A percentile compares a stretch with the other conserved stretches of the same genome.
Evolutionary conservation across 2,888 invertebrate species (phyloP).

Genomic region (Nomada ruficornis): DNA sequence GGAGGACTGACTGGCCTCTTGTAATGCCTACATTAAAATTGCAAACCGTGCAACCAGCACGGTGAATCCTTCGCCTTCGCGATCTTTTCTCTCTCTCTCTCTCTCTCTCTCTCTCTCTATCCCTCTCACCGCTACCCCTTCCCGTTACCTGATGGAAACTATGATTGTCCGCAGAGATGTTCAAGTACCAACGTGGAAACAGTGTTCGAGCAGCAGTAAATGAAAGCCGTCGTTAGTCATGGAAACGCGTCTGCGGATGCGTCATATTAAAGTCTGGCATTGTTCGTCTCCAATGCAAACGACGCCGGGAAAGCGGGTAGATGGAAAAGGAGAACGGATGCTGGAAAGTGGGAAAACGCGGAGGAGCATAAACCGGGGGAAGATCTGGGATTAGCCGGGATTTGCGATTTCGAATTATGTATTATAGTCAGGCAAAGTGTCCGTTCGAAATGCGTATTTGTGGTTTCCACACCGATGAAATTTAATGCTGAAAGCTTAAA

Average conservation of each 20-base stretch:
- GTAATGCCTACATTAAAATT: conserved; percentile 80
- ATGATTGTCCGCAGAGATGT: conserved; percentile 64
- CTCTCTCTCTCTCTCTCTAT: not conserved
- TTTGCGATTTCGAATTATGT: conserved; percentile 21
- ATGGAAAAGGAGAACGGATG: not conserved
- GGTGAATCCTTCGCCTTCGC: conserved; percentile 46
- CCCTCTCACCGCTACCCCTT: not conserved
- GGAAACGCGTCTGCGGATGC: conserved; percentile 70
- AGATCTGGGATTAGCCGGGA: conserved; percentile 35
- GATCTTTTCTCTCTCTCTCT: conserved; percentile 23
- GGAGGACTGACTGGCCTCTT: conserved; percentile 55
- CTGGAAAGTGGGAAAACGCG: not conserved
- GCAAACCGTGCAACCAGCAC: conserved; percentile 73
- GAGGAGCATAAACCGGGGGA: not conserved
- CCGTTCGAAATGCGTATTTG: conserved; percentile 2
- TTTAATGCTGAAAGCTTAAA: not conserved
- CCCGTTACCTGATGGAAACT: conserved; percentile 13
- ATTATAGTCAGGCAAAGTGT: not conserved
- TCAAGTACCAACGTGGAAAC: conserved; percentile 64
- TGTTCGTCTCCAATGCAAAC: conserved; percentile 68
- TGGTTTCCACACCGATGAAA: not conserved
- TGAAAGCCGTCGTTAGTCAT: conserved; percentile 74
- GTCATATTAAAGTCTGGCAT: conserved; percentile 78
- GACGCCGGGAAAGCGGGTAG: conserved; percentile 42
- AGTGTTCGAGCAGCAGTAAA: conserved; percentile 71